phyloP scores from a whole-genome alignment of 2,113 vertebrate genomes.

The Cebus imitator region DNA sequence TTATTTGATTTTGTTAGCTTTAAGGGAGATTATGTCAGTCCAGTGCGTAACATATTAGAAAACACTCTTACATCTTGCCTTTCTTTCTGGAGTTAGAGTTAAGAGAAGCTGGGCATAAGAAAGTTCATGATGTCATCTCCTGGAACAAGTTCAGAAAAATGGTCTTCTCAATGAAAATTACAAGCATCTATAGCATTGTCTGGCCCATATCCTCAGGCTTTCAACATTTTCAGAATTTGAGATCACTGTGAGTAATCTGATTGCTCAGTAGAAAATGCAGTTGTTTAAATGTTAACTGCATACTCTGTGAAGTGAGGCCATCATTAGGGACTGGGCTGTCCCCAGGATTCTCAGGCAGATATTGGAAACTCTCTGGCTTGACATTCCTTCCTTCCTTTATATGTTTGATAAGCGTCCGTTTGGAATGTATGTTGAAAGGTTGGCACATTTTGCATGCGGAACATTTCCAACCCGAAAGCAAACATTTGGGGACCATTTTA shows the following conservation, averaged over 20 bases:
- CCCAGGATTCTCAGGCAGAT: fast-evolving
- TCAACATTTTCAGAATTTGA: not conserved
- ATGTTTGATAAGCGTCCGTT: fast-evolving
- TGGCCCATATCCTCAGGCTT: fast-evolving
- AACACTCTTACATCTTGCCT: not conserved
- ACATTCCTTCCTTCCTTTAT: fast-evolving
- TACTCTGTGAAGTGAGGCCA: no score
- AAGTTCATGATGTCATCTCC: not conserved
- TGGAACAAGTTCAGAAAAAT: not conserved
- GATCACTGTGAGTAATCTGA: not conserved
- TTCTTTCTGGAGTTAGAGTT: not conserved
- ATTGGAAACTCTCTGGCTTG: not conserved
- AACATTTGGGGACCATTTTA: not conserved
- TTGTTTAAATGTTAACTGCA: not conserved
- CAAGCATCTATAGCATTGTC: fast-evolving
- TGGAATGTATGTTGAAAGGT: fast-evolving
- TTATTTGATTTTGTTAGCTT: not conserved
- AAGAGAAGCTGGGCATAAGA: not conserved
- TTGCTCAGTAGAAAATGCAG: not conserved
- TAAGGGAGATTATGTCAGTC: not conserved
- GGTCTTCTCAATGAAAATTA: not conserved
- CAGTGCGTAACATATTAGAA: fast-evolving
- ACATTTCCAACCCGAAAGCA: not conserved
- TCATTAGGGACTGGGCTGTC: fast-evolving
- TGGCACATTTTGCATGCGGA: not conserved